phyloP scores from a whole-genome alignment of 2,113 vertebrate species.

The Paratilapia polleni region DNA sequence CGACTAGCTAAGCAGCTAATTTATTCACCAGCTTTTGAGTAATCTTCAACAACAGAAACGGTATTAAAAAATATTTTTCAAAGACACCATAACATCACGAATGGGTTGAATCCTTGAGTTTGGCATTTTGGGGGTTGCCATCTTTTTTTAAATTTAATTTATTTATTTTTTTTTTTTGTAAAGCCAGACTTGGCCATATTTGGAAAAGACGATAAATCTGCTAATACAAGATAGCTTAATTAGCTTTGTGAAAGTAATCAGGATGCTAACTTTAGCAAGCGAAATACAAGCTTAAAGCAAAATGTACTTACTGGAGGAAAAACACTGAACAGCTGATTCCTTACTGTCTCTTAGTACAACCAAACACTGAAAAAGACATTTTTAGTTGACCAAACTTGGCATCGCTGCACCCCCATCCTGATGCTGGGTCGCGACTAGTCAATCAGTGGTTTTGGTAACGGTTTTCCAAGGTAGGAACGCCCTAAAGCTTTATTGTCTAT shows the following conservation, averaged over 20 bases:
- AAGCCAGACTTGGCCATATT: not conserved
- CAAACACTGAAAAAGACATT: not conserved
- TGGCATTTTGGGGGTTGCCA: not conserved
- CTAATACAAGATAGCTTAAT: not conserved
- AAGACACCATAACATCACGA: too few species aligned
- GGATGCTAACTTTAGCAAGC: too few species aligned
- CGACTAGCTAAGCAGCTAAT: not conserved
- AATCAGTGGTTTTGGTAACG: not conserved
- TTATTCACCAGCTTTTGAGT: not conserved
- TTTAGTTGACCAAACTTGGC: not conserved
- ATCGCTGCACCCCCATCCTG: not conserved
- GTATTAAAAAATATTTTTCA: too few species aligned
- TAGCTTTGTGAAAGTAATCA: too few species aligned
- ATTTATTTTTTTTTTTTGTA: not conserved
- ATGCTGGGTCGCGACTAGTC: not conserved
- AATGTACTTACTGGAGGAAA: not conserved
- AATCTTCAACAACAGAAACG: too few species aligned
- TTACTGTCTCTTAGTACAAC: not conserved
- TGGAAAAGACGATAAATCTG: not conserved
- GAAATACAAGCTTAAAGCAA: too few species aligned
- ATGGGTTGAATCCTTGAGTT: not conserved
- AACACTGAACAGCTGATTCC: not conserved
- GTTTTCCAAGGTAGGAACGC: not conserved
- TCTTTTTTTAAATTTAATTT: not conserved
- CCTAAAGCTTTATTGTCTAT: not conserved